Conservation (phyloP, 2,888 invertebrate genomes). For the Phortica okadai region DNA sequence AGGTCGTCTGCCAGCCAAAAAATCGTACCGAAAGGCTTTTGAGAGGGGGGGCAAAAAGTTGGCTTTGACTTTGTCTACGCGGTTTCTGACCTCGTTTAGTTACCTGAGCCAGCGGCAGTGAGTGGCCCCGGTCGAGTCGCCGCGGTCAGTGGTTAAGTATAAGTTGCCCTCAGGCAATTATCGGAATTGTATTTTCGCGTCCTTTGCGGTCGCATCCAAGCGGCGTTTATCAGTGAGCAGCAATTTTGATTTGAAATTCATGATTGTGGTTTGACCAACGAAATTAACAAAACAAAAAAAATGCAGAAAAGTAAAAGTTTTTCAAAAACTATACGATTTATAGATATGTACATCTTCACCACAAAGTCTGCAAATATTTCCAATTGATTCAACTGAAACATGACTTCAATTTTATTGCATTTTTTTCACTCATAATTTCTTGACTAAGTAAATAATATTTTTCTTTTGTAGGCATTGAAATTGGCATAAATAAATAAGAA, state of each 20-base stretch:
- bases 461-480: too few species aligned
- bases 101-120: slow-evolving; percentile 32
- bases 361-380: too few species aligned
- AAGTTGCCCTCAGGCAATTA: slow-evolving; percentile 61
- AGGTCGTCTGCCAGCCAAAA: neutral
- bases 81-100: slow-evolving; percentile 51
- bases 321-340: neutral
- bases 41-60: neutral
- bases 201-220: slow-evolving; percentile 6
- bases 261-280: neutral
- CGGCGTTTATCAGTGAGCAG: slow-evolving; percentile 1
- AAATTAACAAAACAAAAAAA: neutral
- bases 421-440: too few species aligned
- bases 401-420: too few species aligned
- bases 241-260: neutral
- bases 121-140: slow-evolving; percentile 43
- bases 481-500: too few species aligned
- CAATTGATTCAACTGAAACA: too few species aligned
- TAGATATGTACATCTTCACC: too few species aligned
- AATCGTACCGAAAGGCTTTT: neutral
- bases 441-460: too few species aligned
- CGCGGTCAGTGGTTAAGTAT: slow-evolving; percentile 28
- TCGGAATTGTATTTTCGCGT: slow-evolving; percentile 70
- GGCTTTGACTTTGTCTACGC: slow-evolving; percentile 34
- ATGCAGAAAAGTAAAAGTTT: slow-evolving; percentile 19